Evolutionary conservation across 2,888 invertebrate genomes (phyloP).

Genomic region (Tryphoninae sp.): DNA sequence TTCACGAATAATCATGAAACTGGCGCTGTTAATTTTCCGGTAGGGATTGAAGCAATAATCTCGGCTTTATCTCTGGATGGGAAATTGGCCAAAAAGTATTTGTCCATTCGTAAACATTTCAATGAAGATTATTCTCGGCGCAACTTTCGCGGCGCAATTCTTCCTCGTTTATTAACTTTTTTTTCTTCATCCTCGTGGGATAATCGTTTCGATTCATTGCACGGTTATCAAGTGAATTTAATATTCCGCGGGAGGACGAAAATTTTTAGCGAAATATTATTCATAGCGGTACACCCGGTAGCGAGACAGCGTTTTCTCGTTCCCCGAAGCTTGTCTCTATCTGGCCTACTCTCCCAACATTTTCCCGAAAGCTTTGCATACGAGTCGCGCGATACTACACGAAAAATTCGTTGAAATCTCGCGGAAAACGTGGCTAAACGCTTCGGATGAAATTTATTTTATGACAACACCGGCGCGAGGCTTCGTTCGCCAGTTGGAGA

Average conservation of each 20-base stretch:
- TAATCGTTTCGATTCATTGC: conserved; percentile 31
- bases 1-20: neutral
- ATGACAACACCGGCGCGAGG: conserved; percentile 7
- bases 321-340: neutral
- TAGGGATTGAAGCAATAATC: neutral
- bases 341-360: neutral
- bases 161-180: conserved; percentile 23
- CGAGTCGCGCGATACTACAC: conserved; percentile 31
- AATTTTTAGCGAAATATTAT: conserved; percentile 35
- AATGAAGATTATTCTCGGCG: conserved; percentile 35
- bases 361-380: conserved; percentile 33
- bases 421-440: conserved; percentile 5
- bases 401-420: conserved; percentile 39
- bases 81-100: conserved; percentile 3
- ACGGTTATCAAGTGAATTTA: conserved; percentile 40
- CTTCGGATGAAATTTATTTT: conserved; percentile 49
- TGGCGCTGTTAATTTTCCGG: neutral
- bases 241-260: neutral
- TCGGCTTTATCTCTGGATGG: neutral
- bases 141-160: neutral
- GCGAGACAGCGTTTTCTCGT: neutral
- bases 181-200: conserved; percentile 17
- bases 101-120: conserved; percentile 1
- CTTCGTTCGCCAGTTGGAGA: conserved; percentile 1
- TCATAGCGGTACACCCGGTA: neutral